These are phyloP conservation scores for Premnoplex brunnescens DNA, from an alignment of 2,797 vertebrate genomes.

Conservation along the genomic window DNA sequence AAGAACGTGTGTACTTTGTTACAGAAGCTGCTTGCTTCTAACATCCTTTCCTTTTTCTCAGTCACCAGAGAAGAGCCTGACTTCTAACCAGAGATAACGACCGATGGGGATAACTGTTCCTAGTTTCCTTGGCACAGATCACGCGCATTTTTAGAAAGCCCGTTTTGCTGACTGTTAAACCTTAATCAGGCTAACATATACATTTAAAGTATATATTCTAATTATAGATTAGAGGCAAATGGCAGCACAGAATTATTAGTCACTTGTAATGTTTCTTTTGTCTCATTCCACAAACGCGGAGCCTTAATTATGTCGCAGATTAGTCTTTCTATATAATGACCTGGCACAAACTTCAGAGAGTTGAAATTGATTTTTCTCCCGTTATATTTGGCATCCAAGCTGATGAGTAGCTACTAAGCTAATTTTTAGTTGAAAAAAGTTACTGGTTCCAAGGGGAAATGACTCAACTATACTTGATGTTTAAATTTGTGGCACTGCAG, in stretches of 20 bases:
- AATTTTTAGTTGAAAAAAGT: constrained; percentile 54
- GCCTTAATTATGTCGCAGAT: constrained; percentile 46
- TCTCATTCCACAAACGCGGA: constrained; percentile 18
- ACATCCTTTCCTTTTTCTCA: neutral
- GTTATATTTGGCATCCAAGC: constrained; percentile 43
- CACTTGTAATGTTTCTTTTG: constrained; percentile 45
- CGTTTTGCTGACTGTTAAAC: constrained; percentile 18
- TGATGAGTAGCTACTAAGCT: constrained; percentile 48
- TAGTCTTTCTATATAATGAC: constrained; percentile 39
- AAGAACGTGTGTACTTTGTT: neutral
- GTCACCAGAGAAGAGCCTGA: constrained; percentile 2
- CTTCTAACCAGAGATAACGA: neutral
- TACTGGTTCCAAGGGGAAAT: constrained; percentile 47
- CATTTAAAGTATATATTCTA: constrained; percentile 54
- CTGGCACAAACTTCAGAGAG: constrained; percentile 25
- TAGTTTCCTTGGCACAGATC: constrained; percentile 9
- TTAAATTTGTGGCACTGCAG: neutral
- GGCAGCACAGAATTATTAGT: constrained; percentile 42
- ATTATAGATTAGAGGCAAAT: constrained; percentile 32
- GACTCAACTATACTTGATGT: constrained; percentile 9
- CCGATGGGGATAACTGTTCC: neutral
- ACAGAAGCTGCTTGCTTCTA: neutral
- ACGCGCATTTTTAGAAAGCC: constrained; percentile 23
- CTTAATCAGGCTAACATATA: constrained; percentile 39
- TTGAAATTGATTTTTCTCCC: constrained; percentile 45